Percentiles rank a stretch among this genome's conserved stretches.
Conservation (phyloP, 2,113 vertebrate species). For the Pipa parva region DNA sequence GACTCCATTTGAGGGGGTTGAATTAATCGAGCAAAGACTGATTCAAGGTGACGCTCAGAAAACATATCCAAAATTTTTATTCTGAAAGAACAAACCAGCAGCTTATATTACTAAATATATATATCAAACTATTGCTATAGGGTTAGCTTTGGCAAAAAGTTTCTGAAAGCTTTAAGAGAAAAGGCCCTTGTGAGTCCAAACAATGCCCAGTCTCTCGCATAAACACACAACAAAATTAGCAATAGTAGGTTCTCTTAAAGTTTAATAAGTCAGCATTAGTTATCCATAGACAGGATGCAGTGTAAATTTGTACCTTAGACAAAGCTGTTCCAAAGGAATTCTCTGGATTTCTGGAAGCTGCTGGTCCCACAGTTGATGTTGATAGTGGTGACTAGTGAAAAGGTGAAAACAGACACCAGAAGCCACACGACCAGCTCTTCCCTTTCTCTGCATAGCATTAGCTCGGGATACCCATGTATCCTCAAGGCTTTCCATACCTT, state of each 20-base stretch:
- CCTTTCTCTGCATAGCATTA: conserved; percentile 87
- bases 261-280: too few species aligned
- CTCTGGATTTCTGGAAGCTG: conserved; percentile 96
- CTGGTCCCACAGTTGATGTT: conserved; percentile 77
- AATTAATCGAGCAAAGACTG: conserved; percentile 82
- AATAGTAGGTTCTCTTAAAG: too few species aligned
- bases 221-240: too few species aligned
- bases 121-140: too few species aligned
- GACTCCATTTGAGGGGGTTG: conserved; percentile 78
- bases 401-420: conserved; percentile 94
- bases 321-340: conserved; percentile 91
- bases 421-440: conserved; percentile 88
- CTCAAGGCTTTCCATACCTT: conserved; percentile 97
- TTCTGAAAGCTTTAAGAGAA: too few species aligned
- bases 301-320: conserved; percentile 72
- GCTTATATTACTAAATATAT: too few species aligned
- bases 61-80: conserved; percentile 96
- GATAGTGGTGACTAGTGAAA: conserved; percentile 90
- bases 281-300: too few species aligned
- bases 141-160: too few species aligned
- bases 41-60: conserved; percentile 69
- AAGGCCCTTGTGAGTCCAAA: too few species aligned
- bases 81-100: conserved; percentile 54
- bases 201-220: too few species aligned
- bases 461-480: conserved; percentile 89